Evolutionary conservation across 2,888 invertebrate species (phyloP), one percentile per base, ranked within the genome.

Genomic region (Noctua janthina): DNA sequence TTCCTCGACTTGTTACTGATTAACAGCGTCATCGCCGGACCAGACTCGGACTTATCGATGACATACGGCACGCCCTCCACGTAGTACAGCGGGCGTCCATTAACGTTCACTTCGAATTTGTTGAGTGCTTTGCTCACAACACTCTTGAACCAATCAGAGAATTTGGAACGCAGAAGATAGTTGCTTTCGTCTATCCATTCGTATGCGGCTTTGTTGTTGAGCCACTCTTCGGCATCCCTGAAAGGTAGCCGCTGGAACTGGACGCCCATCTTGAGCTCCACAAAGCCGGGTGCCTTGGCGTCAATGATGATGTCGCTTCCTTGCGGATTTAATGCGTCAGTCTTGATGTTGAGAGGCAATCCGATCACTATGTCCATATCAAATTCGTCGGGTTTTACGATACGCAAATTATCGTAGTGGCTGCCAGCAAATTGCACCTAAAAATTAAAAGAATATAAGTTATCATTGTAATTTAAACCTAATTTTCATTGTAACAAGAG

Each of bases 301-400:
- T 96, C 93, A 20, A 96, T 91, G 46, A 92, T 88, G 43, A 97
- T 94, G 89, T 96, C 95, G 66, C 95, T 94, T 43, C 93, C 93
- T 2, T 87, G 82, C 1, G 87, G 87, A 86, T 94, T 92, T 5
- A 51, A 35, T 0, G 75, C 77, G 17, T 94, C 82, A 17, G 76
- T 81, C 2, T 92, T 88, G 17, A 94, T 89, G 81, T 94, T 93
- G 0, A 97, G 86, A 0, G 97, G 97, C 20, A 98, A 89, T 23
- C 93, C 92, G 29, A 98, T 95, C 1, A 97, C 93, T 8, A 98
- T 93, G 88, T 97, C 97, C 88, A 98, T 94, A 87, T 98, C 98
- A 83, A 97, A 98, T 88, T 98, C 98, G 76, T 97, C 96, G 0
- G 97, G 97, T 81, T 96, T 96, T 23, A 96, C 96, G 1, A 98